Conservation (phyloP, 2,113 vertebrate genomes). For the Poeciliopsis retropinna region DNA sequence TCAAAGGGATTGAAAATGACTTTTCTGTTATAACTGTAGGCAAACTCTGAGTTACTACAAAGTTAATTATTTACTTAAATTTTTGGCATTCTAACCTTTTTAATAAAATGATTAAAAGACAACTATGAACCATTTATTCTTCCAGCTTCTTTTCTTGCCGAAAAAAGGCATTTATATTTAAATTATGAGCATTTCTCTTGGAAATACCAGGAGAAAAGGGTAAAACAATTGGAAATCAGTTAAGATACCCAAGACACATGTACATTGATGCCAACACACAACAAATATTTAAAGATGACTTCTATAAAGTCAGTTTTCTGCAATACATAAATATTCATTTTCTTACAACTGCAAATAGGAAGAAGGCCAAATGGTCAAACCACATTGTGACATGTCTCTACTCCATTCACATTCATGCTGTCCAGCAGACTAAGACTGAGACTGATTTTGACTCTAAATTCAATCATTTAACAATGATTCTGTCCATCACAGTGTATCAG, state of each 20-base stretch:
- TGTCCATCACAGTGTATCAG: constrained; percentile 7
- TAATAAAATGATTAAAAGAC: neutral
- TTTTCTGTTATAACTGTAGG: neutral
- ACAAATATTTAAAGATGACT: too few species aligned
- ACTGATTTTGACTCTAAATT: constrained; percentile 17
- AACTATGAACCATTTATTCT: neutral
- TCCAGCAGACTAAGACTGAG: constrained; percentile 8
- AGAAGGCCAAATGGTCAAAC: constrained; percentile 15
- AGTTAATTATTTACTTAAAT: neutral
- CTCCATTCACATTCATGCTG: constrained; percentile 17
- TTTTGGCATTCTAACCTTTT: neutral
- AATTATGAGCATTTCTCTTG: neutral
- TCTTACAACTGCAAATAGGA: neutral
- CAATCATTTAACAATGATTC: constrained; percentile 32
- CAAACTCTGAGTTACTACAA: neutral
- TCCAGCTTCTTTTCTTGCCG: neutral
- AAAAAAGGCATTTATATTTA: neutral
- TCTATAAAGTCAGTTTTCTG: neutral
- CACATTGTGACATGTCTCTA: constrained; percentile 9
- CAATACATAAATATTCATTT: neutral
- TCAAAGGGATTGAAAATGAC: constrained; percentile 48
- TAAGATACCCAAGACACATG: neutral
- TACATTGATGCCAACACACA: too few species aligned
- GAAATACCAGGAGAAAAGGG: neutral
- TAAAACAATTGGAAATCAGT: neutral